Conservation (phyloP, 2,113 vertebrate species). For the Limanda limanda region DNA sequence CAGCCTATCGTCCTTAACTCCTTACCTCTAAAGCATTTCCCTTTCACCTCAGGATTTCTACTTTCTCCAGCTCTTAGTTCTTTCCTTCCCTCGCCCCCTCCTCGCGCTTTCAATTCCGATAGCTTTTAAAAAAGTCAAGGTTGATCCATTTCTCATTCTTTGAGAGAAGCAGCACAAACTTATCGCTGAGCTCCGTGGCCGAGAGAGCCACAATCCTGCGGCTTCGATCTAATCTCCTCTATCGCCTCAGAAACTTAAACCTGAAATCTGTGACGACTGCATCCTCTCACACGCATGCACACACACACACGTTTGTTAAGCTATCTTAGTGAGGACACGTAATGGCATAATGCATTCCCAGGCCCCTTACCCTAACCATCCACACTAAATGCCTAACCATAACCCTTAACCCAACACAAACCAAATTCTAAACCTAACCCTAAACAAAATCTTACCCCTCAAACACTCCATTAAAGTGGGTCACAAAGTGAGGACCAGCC, state of each 20-base stretch:
- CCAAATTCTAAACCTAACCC: too few species aligned
- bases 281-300: slow-evolving; percentile 28
- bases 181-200: slow-evolving; percentile 22
- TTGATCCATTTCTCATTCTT: slow-evolving; percentile 66
- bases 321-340: too few species aligned
- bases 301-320: neutral
- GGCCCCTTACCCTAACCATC: too few species aligned
- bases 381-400: too few species aligned
- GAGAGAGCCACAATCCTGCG: slow-evolving; percentile 49
- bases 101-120: slow-evolving; percentile 21
- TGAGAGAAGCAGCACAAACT: slow-evolving; percentile 56
- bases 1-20: slow-evolving; percentile 2
- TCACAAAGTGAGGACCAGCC: too few species aligned
- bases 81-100: neutral
- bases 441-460: too few species aligned
- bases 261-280: slow-evolving; percentile 52
- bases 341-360: too few species aligned
- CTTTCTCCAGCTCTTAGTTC: slow-evolving; percentile 30
- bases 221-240: slow-evolving; percentile 60
- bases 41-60: slow-evolving; percentile 38
- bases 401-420: too few species aligned
- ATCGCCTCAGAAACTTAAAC: slow-evolving; percentile 42
- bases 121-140: slow-evolving; percentile 27
- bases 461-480: too few species aligned
- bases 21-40: slow-evolving; percentile 37